phyloP scores from a whole-genome alignment of 2,888 invertebrate genomes.

The Stomorhina lunata region DNA sequence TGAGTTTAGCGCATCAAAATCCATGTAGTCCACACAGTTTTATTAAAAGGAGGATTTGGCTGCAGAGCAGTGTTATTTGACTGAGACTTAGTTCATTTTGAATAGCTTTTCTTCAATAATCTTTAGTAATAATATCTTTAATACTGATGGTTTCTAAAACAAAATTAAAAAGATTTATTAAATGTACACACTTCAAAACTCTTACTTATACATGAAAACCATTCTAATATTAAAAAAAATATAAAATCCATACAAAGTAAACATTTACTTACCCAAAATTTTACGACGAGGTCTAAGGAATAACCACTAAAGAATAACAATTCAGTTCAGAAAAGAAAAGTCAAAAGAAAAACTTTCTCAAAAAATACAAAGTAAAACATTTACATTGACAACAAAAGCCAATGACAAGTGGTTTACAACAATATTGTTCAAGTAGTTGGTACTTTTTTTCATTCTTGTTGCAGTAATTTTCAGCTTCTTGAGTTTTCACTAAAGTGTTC shows the following conservation, averaged over 20 bases:
- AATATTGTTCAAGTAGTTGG: slow-evolving; percentile 54
- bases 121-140: too few relatives aligned
- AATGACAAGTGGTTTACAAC: slow-evolving; percentile 66
- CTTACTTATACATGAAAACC: background rate
- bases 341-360: slow-evolving; percentile 4
- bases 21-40: too few relatives aligned
- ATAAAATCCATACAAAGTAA: background rate
- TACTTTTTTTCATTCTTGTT: background rate
- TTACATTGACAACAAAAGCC: slow-evolving; percentile 67
- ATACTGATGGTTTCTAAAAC: background rate
- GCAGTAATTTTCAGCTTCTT: background rate
- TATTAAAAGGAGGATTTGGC: too few relatives aligned
- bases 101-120: too few relatives aligned
- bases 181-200: background rate
- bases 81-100: too few relatives aligned
- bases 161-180: background rate
- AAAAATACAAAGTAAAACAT: slow-evolving; percentile 61
- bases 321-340: background rate
- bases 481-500: slow-evolving; percentile 30
- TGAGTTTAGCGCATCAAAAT: too few relatives aligned
- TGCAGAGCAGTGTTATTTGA: too few relatives aligned
- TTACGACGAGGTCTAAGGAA: background rate
- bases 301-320: slow-evolving; percentile 23
- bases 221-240: background rate
- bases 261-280: background rate